Base-by-base conservation (phyloP, 2,888 invertebrate genomes). In the Pherbina coryleti region DNA sequence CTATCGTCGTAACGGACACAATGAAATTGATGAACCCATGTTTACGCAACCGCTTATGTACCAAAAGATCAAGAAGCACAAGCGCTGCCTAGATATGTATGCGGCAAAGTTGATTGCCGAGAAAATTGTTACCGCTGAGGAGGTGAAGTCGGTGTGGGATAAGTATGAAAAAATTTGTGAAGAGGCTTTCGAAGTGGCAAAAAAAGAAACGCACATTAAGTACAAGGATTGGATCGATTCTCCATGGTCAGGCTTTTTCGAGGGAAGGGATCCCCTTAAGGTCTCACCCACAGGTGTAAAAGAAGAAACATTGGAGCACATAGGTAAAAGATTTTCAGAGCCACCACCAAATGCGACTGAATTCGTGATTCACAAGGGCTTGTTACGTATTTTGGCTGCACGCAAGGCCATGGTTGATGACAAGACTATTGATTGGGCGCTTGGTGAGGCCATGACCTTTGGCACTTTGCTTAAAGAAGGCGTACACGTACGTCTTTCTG, bases 391-490 rank as follows among this genome's bases (percentile, higher is more conserved):
- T 85, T 91, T 98, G 84, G 97, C 96, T 88, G 91, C 95, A 2
- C 94, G 98, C 79, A 95, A 96, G 93, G 94, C 97, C 84, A 97
- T 99, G 98, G 95, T 98, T 1, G 95, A 97, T 83, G 92, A 94
- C 77, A 92, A 97, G 75, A 92, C 93, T 44, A 95, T 95, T 44
- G 99, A 99, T 91, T 99, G 99, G 99, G 98, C 99, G 5, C 91
- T 99, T 76, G 99, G 95, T n/a, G 99, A 99, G 91, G 98, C 98
- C 0, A 95, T 99, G 94, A 98, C 99, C 2, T 99, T 98, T 87
- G 99, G 99, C 5, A 97, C 98, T 0, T 92, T 99, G 81, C 91
- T 99, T 57, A 98, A 97, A 90, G 99, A 99, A 87, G 99, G 98
- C 81, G 95, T 97, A 83, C 99, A 99, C 88, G 98, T 99, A 0